These are phyloP conservation scores for Cettia cetti DNA, from an alignment of 2,113 vertebrate species.

Conservation along the genomic window DNA sequence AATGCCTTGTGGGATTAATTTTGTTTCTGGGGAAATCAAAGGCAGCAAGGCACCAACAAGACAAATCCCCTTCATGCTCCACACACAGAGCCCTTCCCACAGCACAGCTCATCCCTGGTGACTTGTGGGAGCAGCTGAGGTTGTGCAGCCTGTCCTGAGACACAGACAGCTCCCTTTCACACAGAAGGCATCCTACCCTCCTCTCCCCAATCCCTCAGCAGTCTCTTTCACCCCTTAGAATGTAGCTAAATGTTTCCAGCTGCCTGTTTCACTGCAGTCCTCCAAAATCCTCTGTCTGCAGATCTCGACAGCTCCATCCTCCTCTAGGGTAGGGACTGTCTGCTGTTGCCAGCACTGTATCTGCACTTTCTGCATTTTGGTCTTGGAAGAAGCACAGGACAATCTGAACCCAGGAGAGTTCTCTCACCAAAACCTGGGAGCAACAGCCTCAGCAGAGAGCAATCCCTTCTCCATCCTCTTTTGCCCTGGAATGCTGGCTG, in stretches of 20 bases:
- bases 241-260: not conserved
- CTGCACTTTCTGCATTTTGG: not conserved
- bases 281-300: not conserved
- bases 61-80: not conserved
- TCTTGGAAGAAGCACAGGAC: not conserved
- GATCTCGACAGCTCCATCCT: not conserved
- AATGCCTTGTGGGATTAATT: not conserved
- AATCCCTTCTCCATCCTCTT: not conserved
- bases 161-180: not conserved
- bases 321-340: not conserved
- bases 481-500: not conserved
- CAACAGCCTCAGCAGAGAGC: not conserved
- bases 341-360: rapidly evolving
- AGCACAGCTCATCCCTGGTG: not conserved
- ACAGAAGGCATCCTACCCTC: not conserved
- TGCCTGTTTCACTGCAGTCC: not conserved
- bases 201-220: not conserved
- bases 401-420: not conserved
- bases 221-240: not conserved
- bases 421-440: not conserved
- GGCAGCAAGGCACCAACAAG: not conserved
- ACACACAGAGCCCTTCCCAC: not conserved
- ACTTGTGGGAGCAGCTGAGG: not conserved
- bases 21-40: not conserved
- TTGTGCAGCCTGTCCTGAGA: not conserved